These are phyloP conservation scores for Sebastes steindachneri DNA, from an alignment of 2,797 vertebrate species.

Conservation along the genomic window DNA sequence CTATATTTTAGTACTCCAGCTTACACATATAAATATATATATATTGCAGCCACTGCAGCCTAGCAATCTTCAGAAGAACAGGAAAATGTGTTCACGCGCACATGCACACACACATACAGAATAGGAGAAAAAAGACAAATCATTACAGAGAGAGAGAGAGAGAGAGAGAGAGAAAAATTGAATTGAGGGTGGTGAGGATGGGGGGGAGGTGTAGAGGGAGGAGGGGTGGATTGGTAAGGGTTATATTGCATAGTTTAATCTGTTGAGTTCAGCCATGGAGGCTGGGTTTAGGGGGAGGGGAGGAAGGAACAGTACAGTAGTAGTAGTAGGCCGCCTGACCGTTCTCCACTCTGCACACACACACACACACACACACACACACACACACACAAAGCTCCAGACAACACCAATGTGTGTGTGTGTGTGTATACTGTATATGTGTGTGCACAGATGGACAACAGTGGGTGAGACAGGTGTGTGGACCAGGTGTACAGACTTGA, in stretches of 20 bases:
- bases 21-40: not conserved
- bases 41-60: conserved; percentile 39
- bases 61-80: conserved; percentile 63
- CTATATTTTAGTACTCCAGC: conserved; percentile 16
- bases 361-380: conserved; percentile 2
- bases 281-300: conserved; percentile 67
- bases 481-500: conserved; percentile 56
- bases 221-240: conserved; percentile 76
- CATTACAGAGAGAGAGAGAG: conserved; percentile 71
- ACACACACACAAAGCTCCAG: conserved; percentile 34
- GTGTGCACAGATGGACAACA: conserved; percentile 67
- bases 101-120: conserved; percentile 29
- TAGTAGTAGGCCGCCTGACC: conserved; percentile 59
- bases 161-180: conserved; percentile 68
- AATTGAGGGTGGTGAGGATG: conserved; percentile 67
- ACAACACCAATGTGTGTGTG: conserved; percentile 10
- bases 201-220: conserved; percentile 44
- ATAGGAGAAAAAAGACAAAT: conserved; percentile 73
- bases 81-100: conserved; percentile 43
- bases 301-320: conserved; percentile 59
- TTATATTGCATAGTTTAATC: conserved; percentile 88
- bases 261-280: conserved; percentile 79
- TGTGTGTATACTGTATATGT: not conserved
- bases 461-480: conserved; percentile 59
- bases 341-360: conserved; percentile 34